Evolutionary conservation across 2,797 vertebrate species (phyloP), one percentile per base, ranked within the genome.

Genomic region (Lepidocolaptes lacrymiger): DNA sequence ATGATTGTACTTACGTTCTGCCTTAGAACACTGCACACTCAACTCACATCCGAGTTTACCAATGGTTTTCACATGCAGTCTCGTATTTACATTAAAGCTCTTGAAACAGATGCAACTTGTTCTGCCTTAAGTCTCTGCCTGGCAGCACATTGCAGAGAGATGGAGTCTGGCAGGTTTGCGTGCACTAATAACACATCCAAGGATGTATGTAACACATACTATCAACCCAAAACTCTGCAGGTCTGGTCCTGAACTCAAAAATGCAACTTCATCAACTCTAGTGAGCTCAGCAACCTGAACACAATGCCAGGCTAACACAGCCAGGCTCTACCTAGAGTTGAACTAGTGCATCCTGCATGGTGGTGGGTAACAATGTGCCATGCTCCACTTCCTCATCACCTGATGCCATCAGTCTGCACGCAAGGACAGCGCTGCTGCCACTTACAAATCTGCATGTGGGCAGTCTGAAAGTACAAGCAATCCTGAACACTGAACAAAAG

Each of bases 1-100:
- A 88, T 8, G 3, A 58, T 63, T 91, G 92, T 95, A 88, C 54
- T 91, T 63, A 76, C 46, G 61, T 83, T 93, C 69, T 91, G 92
- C 92, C 55, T 85, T 41, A 71, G n/a, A 85, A 75, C 36, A 44
- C 3, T 18, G 41, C 41, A 49, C 32, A 20, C 26, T 46, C 10
- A 44, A 26, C 41, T 75, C 63, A 21, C 13, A 15, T 64, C 32
- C 19, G 17, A 62, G 37, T 49, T 80, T 49, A 64, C 36, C 39
- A 51, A 48, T 54, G 56, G 41, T 46, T 76, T 79, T 79, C 37
- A n/a, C 30, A 14, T 26, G 17, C 6, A 17, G 23, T n/a, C 62
- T 48, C 71, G 37, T 64, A 55, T 61, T 55, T 51, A 37, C 18
- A 68, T 14, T 39, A 79, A 71, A 72, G 19, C 23, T 44, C 54